A percentile compares a stretch with the other conserved stretches of the same genome.
Conservation (phyloP, 2,113 vertebrate genomes). For the Hippocampus guttulatus region DNA sequence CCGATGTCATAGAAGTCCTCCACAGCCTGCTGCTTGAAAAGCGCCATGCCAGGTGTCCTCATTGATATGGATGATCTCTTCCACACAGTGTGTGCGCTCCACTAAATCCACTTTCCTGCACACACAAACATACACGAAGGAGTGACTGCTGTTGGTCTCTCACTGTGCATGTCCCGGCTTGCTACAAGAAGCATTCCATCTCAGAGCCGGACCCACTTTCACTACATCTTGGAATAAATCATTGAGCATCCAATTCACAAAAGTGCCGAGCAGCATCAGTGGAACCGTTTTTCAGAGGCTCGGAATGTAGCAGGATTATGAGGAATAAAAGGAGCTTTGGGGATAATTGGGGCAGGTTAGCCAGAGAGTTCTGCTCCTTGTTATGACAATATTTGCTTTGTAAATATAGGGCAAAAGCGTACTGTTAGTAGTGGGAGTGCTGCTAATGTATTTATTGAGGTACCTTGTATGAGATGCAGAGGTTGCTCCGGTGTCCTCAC, state of each 20-base stretch:
- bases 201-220: slow-evolving; percentile 32
- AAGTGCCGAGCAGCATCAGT: slow-evolving; percentile 16
- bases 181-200: slow-evolving; percentile 42
- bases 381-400: slow-evolving; percentile 9
- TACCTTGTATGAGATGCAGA: slow-evolving; percentile 29
- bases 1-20: slow-evolving; percentile 89
- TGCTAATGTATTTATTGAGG: neutral
- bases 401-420: neutral
- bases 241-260: neutral
- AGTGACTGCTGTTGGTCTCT: slow-evolving; percentile 18
- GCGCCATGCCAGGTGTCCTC: slow-evolving; percentile 84
- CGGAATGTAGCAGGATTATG: slow-evolving; percentile 45
- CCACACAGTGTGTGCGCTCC: slow-evolving; percentile 12
- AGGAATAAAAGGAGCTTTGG: slow-evolving; percentile 33
- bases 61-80: slow-evolving; percentile 66
- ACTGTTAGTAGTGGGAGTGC: neutral
- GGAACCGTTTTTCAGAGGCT: slow-evolving; percentile 6
- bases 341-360: slow-evolving; percentile 43
- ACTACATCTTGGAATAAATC: neutral
- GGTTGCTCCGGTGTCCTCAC: slow-evolving; percentile 20
- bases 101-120: slow-evolving; percentile 6
- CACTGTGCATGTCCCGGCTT: slow-evolving; percentile 52
- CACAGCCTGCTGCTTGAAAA: slow-evolving; percentile 91
- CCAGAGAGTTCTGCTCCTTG: neutral
- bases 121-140: slow-evolving; percentile 4